Evolutionary conservation across 1,140 invertebrate species (phyloP).

Genomic region (Drosophila ironensis): DNA sequence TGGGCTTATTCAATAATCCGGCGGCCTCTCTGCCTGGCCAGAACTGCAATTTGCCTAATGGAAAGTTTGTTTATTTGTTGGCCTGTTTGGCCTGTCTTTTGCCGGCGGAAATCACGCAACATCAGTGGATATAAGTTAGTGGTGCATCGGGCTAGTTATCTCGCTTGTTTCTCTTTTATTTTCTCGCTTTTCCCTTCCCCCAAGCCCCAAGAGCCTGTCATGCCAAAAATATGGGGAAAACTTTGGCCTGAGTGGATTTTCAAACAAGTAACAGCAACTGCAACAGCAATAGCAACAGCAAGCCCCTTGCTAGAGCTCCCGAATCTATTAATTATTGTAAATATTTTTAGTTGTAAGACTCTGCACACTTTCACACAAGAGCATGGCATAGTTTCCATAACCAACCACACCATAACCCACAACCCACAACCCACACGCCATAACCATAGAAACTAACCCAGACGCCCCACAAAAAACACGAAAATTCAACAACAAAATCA

Average conservation of each 20-base stretch:
- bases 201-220: not conserved
- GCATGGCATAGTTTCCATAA: no score
- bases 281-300: slow-evolving; percentile 8
- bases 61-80: slow-evolving; percentile 44
- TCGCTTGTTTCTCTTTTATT: not conserved
- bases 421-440: no score
- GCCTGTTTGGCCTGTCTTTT: slow-evolving; percentile 14
- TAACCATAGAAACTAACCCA: not conserved
- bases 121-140: slow-evolving; percentile 59
- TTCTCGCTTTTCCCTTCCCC: not conserved
- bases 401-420: no score
- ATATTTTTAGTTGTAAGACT: not conserved
- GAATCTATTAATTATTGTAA: not conserved
- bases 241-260: not conserved
- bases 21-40: slow-evolving; percentile 6
- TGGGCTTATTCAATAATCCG: slow-evolving; percentile 69
- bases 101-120: slow-evolving; percentile 50
- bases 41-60: slow-evolving; percentile 72
- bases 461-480: slow-evolving; percentile 6
- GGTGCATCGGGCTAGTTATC: slow-evolving; percentile 30
- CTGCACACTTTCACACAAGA: no score
- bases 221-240: slow-evolving; percentile 8
- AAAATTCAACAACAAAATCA: slow-evolving; percentile 25
- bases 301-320: not conserved
- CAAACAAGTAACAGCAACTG: slow-evolving; percentile 1